Evolutionary conservation across 2,113 vertebrate genomes (phyloP), one percentile per base, ranked within the genome.

Genomic region (Thomomys bottae): DNA sequence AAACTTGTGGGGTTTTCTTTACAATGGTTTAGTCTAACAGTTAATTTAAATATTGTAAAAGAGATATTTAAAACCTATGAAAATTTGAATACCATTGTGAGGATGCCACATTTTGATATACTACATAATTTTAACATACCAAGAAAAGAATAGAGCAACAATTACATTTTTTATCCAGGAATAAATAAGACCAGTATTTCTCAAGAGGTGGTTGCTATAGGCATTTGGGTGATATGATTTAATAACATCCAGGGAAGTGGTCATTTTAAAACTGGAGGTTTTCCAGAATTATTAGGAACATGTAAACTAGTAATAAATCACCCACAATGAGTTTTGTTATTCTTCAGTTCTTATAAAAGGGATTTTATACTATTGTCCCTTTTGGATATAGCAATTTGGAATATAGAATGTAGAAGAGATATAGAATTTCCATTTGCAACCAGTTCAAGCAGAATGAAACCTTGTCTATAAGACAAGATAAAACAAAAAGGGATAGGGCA

Each of bases 1-100:
- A 93, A 94, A 63, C 36, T 83, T 88, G 76, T 40, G 6, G 45
- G 45, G n/a, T n/a, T 45, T 45, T 84, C 90, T 92, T 90, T 76
- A 6, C 89, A 92, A 76, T 87, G 66, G 54, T 71, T 91, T 93
- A 64, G 81, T 91, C 67, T 96, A 67, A 61, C 20, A 90, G 80
- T 90, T 21, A 70, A 94, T 61, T 96, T 94, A 90, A 96, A 96
- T 96, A 92, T 94, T 96, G 90, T 93, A 93, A 94, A 87, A 91
- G 75, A 84, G 34, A 88, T 63, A 12, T 94, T 75, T 89, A 88
- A 93, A 91, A 76, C 10, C 82, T 88, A 88, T 66, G 66, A 94
- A 96, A 90, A 90, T 83, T 70, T 92, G 94, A 92, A 34, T 93
- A 93, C 82, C 76, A 73, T 89, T 14, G 57, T 82, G 64, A 90